A percentile compares a stretch with the other conserved stretches of the same genome.
phyloP scores from a whole-genome alignment of 2,888 invertebrate species.

The Orthonychiurus folsomi region DNA sequence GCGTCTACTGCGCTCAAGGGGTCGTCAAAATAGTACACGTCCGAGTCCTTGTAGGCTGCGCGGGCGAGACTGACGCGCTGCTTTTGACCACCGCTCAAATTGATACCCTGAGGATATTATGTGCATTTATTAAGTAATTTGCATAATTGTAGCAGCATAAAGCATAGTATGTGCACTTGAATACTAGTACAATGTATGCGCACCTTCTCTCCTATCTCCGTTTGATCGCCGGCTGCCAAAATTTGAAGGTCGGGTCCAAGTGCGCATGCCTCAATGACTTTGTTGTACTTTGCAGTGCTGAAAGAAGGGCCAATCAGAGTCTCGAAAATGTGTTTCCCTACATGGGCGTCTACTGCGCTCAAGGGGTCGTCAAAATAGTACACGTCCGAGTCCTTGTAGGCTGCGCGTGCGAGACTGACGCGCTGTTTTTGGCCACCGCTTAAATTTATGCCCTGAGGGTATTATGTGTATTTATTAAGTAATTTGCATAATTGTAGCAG shows the following conservation, averaged over 20 bases:
- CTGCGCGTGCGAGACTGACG: conserved; percentile 60
- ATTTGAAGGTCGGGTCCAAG: no score
- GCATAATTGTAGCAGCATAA: neutral
- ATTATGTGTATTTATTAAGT: neutral
- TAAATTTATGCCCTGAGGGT: conserved; percentile 59
- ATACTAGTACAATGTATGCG: no score
- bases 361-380: conserved; percentile 53
- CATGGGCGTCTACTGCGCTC: conserved; percentile 58
- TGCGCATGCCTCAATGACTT: no score
- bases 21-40: conserved; percentile 52
- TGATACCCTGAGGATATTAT: conserved; percentile 54
- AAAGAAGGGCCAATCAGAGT: conserved; percentile 81
- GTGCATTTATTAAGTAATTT: neutral
- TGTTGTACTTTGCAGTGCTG: no score
- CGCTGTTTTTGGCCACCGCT: conserved; percentile 88
- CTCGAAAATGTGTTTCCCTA: conserved; percentile 95
- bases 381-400: conserved; percentile 46
- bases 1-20: conserved; percentile 50
- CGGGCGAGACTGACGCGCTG: conserved; percentile 71
- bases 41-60: conserved; percentile 46
- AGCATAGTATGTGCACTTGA: no score
- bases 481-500: neutral
- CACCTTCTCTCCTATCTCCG: no score
- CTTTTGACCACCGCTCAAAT: conserved; percentile 81
- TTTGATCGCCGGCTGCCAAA: no score